Evolutionary conservation across 1,140 invertebrate genomes (phyloP).

Genomic region (Cotesia chilonis): DNA sequence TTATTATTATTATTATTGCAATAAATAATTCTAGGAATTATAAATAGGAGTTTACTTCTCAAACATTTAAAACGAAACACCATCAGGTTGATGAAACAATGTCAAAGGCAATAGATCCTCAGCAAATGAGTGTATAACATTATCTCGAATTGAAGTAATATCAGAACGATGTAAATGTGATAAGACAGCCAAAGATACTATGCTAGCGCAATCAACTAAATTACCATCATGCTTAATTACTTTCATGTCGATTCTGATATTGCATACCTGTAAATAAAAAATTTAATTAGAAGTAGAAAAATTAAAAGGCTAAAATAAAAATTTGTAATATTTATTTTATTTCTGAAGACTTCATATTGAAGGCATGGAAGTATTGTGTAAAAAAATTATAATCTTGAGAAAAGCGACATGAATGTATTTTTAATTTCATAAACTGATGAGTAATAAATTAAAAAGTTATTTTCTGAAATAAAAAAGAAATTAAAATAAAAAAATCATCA

Average conservation of each 20-base stretch:
- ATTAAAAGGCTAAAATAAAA: too few species aligned
- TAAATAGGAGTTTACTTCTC: slow-evolving; percentile 54
- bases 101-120: slow-evolving; percentile 89
- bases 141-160: slow-evolving; percentile 84
- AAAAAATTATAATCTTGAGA: too few species aligned
- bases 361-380: too few species aligned
- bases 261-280: slow-evolving; percentile 77
- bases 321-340: too few species aligned
- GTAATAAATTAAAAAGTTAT: too few species aligned
- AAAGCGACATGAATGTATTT: too few species aligned
- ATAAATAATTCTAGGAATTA: background rate
- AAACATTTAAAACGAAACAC: slow-evolving; percentile 87
- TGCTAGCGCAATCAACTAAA: slow-evolving; percentile 87
- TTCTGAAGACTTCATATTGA: too few species aligned
- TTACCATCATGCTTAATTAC: slow-evolving; percentile 95
- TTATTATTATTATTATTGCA: too few species aligned
- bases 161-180: slow-evolving; percentile 91
- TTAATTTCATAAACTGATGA: too few species aligned
- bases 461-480: too few species aligned
- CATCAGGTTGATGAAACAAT: slow-evolving; percentile 90
- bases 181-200: slow-evolving; percentile 86
- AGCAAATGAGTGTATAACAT: slow-evolving; percentile 79
- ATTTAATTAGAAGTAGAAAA: slow-evolving; percentile 20
- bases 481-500: too few species aligned
- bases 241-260: slow-evolving; percentile 85